Evolutionary conservation across 2,797 vertebrate species (phyloP).

Genomic region (Gobionotothen gibberifrons): DNA sequence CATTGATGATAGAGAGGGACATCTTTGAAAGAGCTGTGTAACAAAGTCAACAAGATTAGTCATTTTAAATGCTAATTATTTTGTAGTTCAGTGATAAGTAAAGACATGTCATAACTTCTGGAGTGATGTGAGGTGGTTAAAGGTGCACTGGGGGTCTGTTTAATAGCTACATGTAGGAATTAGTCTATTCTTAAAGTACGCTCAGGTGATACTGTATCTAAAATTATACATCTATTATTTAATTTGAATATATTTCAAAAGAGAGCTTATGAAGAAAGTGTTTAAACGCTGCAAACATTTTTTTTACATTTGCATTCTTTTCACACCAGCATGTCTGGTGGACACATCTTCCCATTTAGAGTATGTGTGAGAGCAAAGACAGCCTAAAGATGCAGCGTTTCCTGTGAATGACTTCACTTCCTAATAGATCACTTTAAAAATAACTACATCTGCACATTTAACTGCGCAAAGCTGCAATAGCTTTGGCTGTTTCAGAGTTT

Average conservation of each 20-base stretch:
- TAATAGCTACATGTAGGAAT: neutral
- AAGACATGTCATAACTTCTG: neutral
- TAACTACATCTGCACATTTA: neutral
- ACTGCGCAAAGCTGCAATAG: neutral
- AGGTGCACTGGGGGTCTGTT: neutral
- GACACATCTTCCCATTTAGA: too few relatives aligned
- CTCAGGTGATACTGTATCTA: neutral
- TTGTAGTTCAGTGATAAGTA: too few relatives aligned
- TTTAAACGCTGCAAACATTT: neutral
- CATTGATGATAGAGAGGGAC: neutral
- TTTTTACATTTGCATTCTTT: neutral
- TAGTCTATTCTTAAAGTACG: fast-evolving
- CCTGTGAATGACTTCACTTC: neutral
- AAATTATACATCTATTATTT: neutral
- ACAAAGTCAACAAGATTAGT: neutral
- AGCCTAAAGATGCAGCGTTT: neutral
- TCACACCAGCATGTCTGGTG: neutral
- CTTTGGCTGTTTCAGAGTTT: neutral
- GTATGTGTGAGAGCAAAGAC: neutral
- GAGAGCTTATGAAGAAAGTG: neutral
- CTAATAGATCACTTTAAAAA: neutral
- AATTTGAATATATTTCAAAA: neutral
- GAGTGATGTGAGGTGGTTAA: too few relatives aligned
- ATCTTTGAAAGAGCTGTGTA: neutral
- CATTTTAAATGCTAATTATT: neutral